Base-by-base conservation (phyloP, 2,888 invertebrate genomes). In the Periphyllus acericola region DNA sequence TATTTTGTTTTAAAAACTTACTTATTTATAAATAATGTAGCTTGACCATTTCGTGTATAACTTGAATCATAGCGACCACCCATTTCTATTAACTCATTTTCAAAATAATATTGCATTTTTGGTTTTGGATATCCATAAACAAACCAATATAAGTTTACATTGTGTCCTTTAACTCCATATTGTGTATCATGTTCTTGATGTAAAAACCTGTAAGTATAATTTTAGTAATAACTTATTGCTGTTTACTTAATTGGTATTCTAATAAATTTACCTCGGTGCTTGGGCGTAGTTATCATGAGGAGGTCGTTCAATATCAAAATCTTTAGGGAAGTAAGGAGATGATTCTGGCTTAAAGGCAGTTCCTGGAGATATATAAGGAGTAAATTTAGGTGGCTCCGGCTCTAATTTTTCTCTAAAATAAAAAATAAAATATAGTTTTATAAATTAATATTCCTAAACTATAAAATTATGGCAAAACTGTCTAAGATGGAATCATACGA, bases 121-220 rank as follows among this genome's bases (percentile, higher is more conserved):
- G 99, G 99, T 91, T 98, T 97, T 0, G 99, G 99, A 92, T 98
- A 98, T 0, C 98, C 99, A 91, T 97, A 97, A 25, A 99, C 96
- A 92, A 96, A 98, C 95, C 98, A 97, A 92, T 96, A 96, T 87
- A 99, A 93, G 91, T 95, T 97, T 29, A 95, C 95, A 90, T 97
- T 97, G 91, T 98, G 97, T 46, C 96, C 96, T 91, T 97, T 97
- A 17, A 98, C 96, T 0, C 98, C 99, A 91, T 98, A 99, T 90
- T 97, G 96, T 0, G 95, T 94, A 90, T 97, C 97, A 90, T 95
- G 93, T 91, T 97, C 97, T 90, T 96, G 96, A 0, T 97, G 94
- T 19, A 98, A 93, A 93, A 99, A 98, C 90, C 95, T 92, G 68
- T 89, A 90, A 85, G 34, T 66, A 83, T 66, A 66, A 68, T n/a